Evolutionary conservation across 2,888 invertebrate species (phyloP).

Genomic region (Acholoe squamosa): DNA sequence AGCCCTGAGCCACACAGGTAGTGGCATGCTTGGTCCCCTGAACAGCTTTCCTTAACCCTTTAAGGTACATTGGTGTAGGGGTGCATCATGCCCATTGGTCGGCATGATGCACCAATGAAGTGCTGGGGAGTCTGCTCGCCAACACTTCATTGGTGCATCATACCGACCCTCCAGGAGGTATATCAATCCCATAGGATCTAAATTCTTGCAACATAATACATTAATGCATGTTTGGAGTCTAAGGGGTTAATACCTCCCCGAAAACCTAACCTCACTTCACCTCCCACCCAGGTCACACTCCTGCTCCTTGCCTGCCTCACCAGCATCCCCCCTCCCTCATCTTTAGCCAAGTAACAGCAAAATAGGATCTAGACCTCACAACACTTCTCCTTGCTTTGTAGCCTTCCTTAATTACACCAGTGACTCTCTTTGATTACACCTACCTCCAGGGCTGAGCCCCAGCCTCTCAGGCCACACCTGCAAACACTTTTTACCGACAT

Average conservation of each 20-base stretch:
- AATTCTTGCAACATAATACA: too few relatives aligned
- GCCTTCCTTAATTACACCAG: slow-evolving; percentile 47
- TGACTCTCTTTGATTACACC: slow-evolving; percentile 27
- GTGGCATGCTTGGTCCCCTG: slow-evolving; percentile 9
- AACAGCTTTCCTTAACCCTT: neutral
- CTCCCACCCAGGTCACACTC: neutral
- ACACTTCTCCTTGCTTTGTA: slow-evolving; percentile 48
- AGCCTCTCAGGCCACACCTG: slow-evolving; percentile 41
- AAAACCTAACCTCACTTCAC: too few relatives aligned
- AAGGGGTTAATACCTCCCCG: neutral
- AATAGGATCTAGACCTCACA: slow-evolving; percentile 50
- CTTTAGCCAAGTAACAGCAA: slow-evolving; percentile 46
- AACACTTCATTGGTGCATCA: too few relatives aligned
- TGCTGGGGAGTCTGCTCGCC: too few relatives aligned
- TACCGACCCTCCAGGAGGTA: too few relatives aligned
- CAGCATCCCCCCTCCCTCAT: neutral
- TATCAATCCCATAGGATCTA: too few relatives aligned
- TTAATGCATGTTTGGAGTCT: too few relatives aligned
- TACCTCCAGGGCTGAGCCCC: neutral
- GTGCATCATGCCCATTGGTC: too few relatives aligned
- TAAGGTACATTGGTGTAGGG: too few relatives aligned
- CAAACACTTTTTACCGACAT: slow-evolving; percentile 15
- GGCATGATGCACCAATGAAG: too few relatives aligned
- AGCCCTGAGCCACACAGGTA: slow-evolving; percentile 26
- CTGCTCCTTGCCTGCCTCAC: neutral